Base-by-base conservation (phyloP, 2,113 vertebrate species). In the Ophthalmolycus amberensis region DNA sequence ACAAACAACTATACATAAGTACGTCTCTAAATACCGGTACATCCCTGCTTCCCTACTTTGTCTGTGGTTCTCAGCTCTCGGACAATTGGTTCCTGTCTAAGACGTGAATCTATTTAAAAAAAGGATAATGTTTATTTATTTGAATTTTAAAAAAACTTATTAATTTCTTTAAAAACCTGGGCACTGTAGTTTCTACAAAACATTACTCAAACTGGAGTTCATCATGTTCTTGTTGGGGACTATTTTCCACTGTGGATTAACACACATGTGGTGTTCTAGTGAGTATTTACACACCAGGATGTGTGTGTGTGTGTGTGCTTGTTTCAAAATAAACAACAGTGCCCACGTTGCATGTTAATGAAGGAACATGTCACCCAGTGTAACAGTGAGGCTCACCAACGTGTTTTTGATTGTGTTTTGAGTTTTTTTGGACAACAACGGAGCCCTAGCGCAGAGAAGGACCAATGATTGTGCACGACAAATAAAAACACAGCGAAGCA, bases 221-320 rank as follows among this genome's bases (percentile, higher is more conserved):
- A 59, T 1, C 25, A 12, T 20, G 9, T 9, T 2, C 38, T 74
- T 75, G 4, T 3, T 10, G 2, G 32, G 34, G 69, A 69, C 54
- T 74, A 48, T 56, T 64, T 72, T 56, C 38, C 46, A 1, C 27
- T 34, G 74, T n/a, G 34, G 63, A 75, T 71, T 25, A 70, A 64
- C 32, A 63, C 46, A 64, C 3, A 38, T 3, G 14, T 60, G 59
- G 7, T 22, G 18, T 25, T 14, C 20, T 3, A 4, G 32, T 54
- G 72, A 58, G 22, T 50, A 34, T 76, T 76, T 44, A 44, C 34
- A 20, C 62, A 54, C 15, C 32, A n/a, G 34, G 18, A 42, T 14
- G n/a, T 58, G 54, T 25, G 10, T 54, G 52, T 54, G 50, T 52
- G 48, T 50, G 46, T 50, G 48, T 20, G 69, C 1, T 27, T 27